Base-by-base conservation (phyloP, 2,888 invertebrate genomes). In the Rhagium mordax region DNA sequence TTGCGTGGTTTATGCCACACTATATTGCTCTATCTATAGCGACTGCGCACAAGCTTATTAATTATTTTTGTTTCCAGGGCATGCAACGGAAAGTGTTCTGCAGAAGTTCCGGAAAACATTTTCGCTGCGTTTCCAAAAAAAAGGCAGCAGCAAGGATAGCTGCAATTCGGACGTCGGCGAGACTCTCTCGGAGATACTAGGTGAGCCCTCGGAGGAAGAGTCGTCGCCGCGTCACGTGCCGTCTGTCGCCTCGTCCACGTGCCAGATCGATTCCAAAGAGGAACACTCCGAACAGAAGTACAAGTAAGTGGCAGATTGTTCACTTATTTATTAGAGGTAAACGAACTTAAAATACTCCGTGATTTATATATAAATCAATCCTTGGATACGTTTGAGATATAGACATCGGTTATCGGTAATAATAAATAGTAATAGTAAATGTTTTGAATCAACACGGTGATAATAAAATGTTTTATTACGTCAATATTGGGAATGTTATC, bases 101-200 rank as follows among this genome's bases (percentile, higher is more conserved):
- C 92, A 93, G 82, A 93, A 93, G 87, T 93, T 94, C 86, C 89
- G 92, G 73, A 93, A 93, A 84, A 93, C 92, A 74, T 91, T 94
- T 83, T 92, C 93, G 27, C 84, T 91, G 72, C 89, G 90, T 79
- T 91, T 91, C 84, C 89, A 91, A 61, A 67, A 71, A 60, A 70
- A 71, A 33, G 71, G 89, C 55, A 89, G 89, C 55, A 89, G 89
- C 82, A 89, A 89, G 79, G 89, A 89, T 72, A 88, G 87, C 74
- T 85, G 85, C 79, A 81, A 48, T 29, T 57, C 69, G 16, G 79
- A 78, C 70, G 82, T 87, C 67, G 87, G 88, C 72, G 87, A 88
- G 47, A 82, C 84, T 61, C 80, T 83, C 64, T 80, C 84, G 65
- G 85, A 86, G 73, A 82, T 86, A 21, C 81, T 82, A 21, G 83